These are phyloP conservation scores for Amniataba percoides DNA, from an alignment of 2,797 vertebrate species.

Conservation along the genomic window DNA sequence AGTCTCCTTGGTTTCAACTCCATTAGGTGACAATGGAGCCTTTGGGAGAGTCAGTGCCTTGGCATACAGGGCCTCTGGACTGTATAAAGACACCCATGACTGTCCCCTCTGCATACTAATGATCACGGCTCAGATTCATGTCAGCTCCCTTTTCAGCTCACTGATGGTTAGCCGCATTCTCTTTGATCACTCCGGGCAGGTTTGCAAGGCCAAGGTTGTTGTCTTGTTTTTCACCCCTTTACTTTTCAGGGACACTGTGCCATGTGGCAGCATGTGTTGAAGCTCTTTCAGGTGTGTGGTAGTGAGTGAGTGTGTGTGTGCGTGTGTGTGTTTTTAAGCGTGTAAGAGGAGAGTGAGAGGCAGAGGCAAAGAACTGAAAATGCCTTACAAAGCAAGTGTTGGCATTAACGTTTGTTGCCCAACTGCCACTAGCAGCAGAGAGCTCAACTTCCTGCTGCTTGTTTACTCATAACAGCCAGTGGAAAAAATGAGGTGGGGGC, in stretches of 20 bases:
- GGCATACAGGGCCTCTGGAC: constrained; percentile 67
- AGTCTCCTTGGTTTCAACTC: constrained; percentile 81
- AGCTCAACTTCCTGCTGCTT: constrained; percentile 50
- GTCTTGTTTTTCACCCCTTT: constrained; percentile 39
- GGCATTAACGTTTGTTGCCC: constrained; percentile 42
- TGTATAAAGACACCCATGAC: constrained; percentile 73
- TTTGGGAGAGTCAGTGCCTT: constrained; percentile 74
- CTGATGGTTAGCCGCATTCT: constrained; percentile 47
- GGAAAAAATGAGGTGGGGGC: constrained; percentile 19
- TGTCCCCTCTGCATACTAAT: constrained; percentile 82
- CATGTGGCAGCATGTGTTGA: constrained; percentile 57
- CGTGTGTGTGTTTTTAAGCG: constrained; percentile 19
- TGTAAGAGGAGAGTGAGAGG: not conserved
- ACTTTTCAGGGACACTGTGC: constrained; percentile 42
- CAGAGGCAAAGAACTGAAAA: constrained; percentile 25
- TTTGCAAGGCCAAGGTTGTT: constrained; percentile 53
- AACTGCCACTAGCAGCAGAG: constrained; percentile 42
- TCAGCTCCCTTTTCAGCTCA: constrained; percentile 54
- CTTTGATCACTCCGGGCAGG: constrained; percentile 73
- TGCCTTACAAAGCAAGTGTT: constrained; percentile 29
- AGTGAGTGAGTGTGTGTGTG: too few relatives aligned
- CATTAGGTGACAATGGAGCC: constrained; percentile 80
- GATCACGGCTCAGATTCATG: constrained; percentile 66
- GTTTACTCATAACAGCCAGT: constrained; percentile 54
- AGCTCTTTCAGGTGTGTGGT: constrained; percentile 27